Evolutionary conservation across 2,113 vertebrate genomes (phyloP), one percentile per base, ranked within the genome.

Genomic region (Centropristis striata): DNA sequence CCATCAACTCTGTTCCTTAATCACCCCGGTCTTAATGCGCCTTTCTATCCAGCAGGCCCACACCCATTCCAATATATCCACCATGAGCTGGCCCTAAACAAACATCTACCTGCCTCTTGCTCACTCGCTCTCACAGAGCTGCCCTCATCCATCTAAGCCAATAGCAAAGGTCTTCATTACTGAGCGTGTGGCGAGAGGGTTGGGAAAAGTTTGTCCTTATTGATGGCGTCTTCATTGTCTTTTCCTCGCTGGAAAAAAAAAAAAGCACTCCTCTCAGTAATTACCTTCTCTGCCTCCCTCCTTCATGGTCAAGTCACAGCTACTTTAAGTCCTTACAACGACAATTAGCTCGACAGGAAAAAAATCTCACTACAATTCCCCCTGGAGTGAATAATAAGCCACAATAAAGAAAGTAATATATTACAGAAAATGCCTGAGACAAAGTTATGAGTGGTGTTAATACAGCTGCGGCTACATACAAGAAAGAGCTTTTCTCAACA

Each of bases 1-100:
- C 92, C 92, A 94, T 95, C 93, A 95, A 88, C 89, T 88, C 88
- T 90, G 85, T 92, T 93, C 92, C 86, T 94, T 94, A 95, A 95
- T 94, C 92, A 94, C 89, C 85, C 81, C n/a, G 75, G 86, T 89
- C 83, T 90, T 93, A 93, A 92, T 90, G 84, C 5, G 72, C 86
- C 81, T 89, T 80, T 84, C 81, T 86, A 60, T 85, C 89, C 78
- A 80, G 92, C 84, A 64, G 66, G 27, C 84, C 72, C 84, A 79
- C 87, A 86, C 88, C 75, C 75, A 87, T 87, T 91, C 91, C 93
- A 90, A 94, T 94, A 94, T 85, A 91, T 88, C 88, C 82, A 80
- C 75, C 77, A 53, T 75, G 69, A 88, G 86, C 85, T 60, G 16
- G 80, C 63, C 83, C 91, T 91, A 93, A 89, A 93, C 88, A 93